Evolutionary conservation across 2,888 invertebrate species (phyloP).

Genomic region (Eilema sororculum): DNA sequence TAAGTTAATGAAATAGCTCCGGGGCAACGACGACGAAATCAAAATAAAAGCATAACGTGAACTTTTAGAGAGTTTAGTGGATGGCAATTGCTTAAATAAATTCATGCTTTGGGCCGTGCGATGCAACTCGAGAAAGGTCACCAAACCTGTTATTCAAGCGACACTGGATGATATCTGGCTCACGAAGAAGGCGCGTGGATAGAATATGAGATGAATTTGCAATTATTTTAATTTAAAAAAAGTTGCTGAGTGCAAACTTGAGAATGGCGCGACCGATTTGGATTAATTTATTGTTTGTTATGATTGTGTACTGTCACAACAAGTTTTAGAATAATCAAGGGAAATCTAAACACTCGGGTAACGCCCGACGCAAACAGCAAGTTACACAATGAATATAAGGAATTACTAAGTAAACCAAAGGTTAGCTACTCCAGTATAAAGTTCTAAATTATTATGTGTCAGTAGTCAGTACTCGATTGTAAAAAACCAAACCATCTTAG

Average conservation of each 20-base stretch:
- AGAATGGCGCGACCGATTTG: neutral
- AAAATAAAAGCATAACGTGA: neutral
- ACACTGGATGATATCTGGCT: conserved; percentile 58
- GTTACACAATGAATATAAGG: neutral
- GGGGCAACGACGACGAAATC: neutral
- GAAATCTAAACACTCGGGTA: neutral
- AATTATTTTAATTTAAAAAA: conserved; percentile 15
- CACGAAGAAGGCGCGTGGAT: conserved; percentile 10
- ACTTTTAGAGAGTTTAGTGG: conserved; percentile 25
- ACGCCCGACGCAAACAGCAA: neutral
- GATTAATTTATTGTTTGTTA: too few species aligned
- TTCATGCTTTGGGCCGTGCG: conserved; percentile 59
- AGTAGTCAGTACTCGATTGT: neutral
- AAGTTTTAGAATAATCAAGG: neutral
- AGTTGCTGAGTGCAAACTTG: neutral
- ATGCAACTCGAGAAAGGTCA: conserved; percentile 77
- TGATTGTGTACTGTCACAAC: too few species aligned
- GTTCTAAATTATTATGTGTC: neutral
- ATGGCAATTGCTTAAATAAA: conserved; percentile 55
- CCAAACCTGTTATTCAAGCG: conserved; percentile 81
- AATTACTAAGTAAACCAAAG: neutral
- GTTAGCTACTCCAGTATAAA: neutral
- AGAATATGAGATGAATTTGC: conserved; percentile 28
- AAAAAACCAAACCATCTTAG: conserved; percentile 6
- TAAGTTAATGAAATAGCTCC: neutral